These are phyloP conservation scores for Parnassius mnemosyne DNA, from an alignment of 2,888 invertebrate species.

Conservation along the genomic window DNA sequence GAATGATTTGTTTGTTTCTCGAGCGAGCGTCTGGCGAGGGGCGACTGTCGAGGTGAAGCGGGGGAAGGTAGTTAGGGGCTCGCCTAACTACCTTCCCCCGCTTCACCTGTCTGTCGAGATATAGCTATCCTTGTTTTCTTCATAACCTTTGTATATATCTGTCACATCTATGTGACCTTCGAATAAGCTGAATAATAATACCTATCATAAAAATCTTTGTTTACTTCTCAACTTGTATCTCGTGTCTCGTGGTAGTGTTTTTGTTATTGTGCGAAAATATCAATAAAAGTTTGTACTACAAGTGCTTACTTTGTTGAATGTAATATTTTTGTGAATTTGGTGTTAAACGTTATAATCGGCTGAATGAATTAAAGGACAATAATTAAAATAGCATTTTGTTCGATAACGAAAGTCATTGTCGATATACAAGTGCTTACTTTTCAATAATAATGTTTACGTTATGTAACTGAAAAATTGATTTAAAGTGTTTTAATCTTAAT, in stretches of 20 bases:
- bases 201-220: slow-evolving; percentile 67
- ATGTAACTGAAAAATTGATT: slow-evolving; percentile 62
- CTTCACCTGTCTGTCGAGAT: slow-evolving; percentile 33
- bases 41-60: too few relatives aligned
- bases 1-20: slow-evolving; percentile 19
- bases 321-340: slow-evolving; percentile 10
- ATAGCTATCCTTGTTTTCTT: slow-evolving; percentile 45
- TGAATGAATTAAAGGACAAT: slow-evolving; percentile 19
- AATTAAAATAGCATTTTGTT: slow-evolving; percentile 41
- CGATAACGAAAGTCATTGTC: slow-evolving; percentile 74
- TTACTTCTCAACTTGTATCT: slow-evolving; percentile 63
- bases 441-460: slow-evolving; percentile 59
- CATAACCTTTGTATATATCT: slow-evolving; percentile 29
- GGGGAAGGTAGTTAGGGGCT: too few relatives aligned
- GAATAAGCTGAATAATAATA: slow-evolving; percentile 71
- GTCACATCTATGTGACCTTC: slow-evolving; percentile 70
- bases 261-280: slow-evolving; percentile 71
- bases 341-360: slow-evolving; percentile 12
- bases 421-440: slow-evolving; percentile 57
- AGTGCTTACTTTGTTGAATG: slow-evolving; percentile 17
- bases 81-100: slow-evolving; percentile 38
- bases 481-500: slow-evolving; percentile 41
- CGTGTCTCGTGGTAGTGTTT: slow-evolving; percentile 63
- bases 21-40: too few relatives aligned
- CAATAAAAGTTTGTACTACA: slow-evolving; percentile 29